Evolutionary conservation across 2,888 invertebrate species (phyloP).

Genomic region (Lithosia quadra): DNA sequence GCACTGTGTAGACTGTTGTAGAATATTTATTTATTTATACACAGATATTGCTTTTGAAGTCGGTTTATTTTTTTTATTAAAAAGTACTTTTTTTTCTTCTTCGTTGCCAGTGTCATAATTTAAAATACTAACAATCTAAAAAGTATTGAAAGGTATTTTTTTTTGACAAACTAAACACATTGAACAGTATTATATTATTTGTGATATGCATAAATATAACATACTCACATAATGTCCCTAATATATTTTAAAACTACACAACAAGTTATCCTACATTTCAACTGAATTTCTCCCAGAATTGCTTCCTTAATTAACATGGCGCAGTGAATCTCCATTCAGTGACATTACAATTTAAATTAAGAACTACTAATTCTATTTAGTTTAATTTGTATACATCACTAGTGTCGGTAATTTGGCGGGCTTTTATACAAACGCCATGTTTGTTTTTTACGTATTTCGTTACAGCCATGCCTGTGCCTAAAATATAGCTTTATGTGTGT

Average conservation of each 20-base stretch:
- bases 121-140: too few species aligned
- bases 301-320: not conserved
- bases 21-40: too few species aligned
- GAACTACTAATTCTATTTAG: not conserved
- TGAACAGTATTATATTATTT: not conserved
- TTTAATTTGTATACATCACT: slow-evolving; percentile 6
- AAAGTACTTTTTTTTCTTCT: too few species aligned
- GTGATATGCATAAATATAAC: not conserved
- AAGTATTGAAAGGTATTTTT: too few species aligned
- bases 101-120: too few species aligned
- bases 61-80: too few species aligned
- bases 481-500: not conserved
- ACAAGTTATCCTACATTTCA: not conserved
- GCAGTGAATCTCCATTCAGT: not conserved
- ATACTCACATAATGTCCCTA: not conserved
- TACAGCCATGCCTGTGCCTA: not conserved
- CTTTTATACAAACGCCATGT: not conserved
- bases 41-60: too few species aligned
- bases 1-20: too few species aligned
- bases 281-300: not conserved
- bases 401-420: not conserved
- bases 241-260: not conserved
- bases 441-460: slow-evolving; percentile 4
- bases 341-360: slow-evolving; percentile 7
- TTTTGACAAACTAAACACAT: too few species aligned